Percentiles rank a stretch among this genome's conserved stretches.
Conservation (phyloP, 2,113 vertebrate genomes). For the Siphamia tubifer region DNA sequence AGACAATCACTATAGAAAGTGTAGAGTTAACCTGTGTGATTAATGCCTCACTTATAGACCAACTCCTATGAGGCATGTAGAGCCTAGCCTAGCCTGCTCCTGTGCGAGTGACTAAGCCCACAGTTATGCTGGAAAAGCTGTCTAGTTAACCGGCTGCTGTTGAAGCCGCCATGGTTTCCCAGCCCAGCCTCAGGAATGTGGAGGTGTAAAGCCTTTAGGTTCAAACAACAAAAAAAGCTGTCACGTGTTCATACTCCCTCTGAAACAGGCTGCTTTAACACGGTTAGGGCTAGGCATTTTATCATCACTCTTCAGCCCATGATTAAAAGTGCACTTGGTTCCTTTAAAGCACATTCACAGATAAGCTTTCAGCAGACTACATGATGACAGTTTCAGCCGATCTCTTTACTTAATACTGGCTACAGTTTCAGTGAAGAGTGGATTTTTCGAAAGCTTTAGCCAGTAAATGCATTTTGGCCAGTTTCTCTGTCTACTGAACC, state of each 20-base stretch:
- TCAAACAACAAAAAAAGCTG: background rate
- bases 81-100: constrained; percentile 50
- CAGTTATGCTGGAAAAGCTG: constrained; percentile 63
- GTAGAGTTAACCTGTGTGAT: constrained; percentile 12
- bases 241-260: background rate
- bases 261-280: background rate
- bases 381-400: background rate
- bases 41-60: constrained; percentile 27
- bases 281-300: background rate
- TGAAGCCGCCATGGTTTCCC: constrained; percentile 45
- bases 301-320: background rate
- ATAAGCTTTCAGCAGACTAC: background rate
- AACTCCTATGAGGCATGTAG: constrained; percentile 36
- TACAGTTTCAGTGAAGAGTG: constrained; percentile 2
- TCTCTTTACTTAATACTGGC: background rate
- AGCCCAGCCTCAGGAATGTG: constrained; percentile 54
- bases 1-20: background rate
- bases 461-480: background rate
- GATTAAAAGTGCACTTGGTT: background rate
- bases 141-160: constrained; percentile 49
- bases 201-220: constrained; percentile 54
- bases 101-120: constrained; percentile 57
- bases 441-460: background rate
- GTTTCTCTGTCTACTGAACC: background rate
- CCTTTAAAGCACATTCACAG: background rate